Base-by-base conservation (phyloP, 2,113 vertebrate genomes). In the Scartelaos histophorus region DNA sequence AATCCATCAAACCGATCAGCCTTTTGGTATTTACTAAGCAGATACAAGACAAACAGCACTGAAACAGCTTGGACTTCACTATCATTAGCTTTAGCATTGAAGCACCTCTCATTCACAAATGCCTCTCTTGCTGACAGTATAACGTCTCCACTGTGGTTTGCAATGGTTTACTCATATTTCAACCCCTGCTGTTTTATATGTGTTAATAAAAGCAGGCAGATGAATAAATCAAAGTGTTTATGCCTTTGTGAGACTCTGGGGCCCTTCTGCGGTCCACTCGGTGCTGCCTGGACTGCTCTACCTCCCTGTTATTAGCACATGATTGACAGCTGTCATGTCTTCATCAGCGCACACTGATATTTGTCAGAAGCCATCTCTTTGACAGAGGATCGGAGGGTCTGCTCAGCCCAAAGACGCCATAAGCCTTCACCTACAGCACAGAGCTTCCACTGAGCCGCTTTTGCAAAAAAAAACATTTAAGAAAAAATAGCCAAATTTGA, bases 271-370 rank as follows among this genome's bases (percentile, higher is more conserved):
- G 79, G 79, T 85, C 82, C 81, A 82, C 86, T 66, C 64, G 81
- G 22, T 73, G 25, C 62, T 49, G 38, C 68, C 81, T 15, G 70
- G 79, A 85, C 84, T 61, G 81, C 77, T 86, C 81, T 71, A 72
- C 84, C 82, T 86, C 78, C 67, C 84, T 24, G 83, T 89, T 83
- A 82, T 80, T 82, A 85, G 65, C 71, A 58, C 74, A 79, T 92
- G 92, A 93, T 62, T 91, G 92, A 87, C 92, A 92, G 91, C 91
- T 93, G 92, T 91, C 93, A 91, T 89, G 89, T 92, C 84, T 75
- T 84, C 82, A 67, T 84, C 78, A 78, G 80, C 72, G 76, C 81
- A 76, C 70, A 85, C 81, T 90, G 91, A 88, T 92, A 82, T 90
- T 91, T 89, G 87, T 93, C 92, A 91, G 87, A 88, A 82, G 82